Percentiles rank a stretch among this genome's conserved stretches.
Conservation (phyloP, 2,797 vertebrate species). For the Semaprochilodus insignis region DNA sequence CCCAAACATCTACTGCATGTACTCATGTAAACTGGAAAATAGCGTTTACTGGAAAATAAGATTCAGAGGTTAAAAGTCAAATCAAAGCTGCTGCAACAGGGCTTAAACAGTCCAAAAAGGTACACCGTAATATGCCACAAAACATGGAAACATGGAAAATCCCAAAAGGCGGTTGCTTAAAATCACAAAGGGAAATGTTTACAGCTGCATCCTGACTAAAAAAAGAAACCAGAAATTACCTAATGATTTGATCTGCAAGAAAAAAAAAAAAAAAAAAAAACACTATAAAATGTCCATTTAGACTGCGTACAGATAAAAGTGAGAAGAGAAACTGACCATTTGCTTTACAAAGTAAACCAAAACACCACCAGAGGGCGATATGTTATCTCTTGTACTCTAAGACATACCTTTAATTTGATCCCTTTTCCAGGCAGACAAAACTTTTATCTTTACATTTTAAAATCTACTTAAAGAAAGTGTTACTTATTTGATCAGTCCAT, state of each 20-base stretch:
- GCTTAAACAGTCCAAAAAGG: too few species aligned
- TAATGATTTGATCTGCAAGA: background rate
- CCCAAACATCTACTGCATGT: background rate
- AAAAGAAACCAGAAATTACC: background rate
- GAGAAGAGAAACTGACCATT: background rate
- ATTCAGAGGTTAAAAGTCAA: background rate
- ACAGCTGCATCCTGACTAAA: background rate
- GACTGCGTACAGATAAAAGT: background rate
- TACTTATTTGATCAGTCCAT: too few species aligned
- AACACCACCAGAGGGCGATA: conserved; percentile 21
- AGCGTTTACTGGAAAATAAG: background rate
- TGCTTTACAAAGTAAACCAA: background rate
- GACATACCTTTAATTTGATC: background rate
- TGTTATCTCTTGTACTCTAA: background rate
- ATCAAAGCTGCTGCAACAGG: background rate
- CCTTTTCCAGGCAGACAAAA: background rate
- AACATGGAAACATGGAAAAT: background rate
- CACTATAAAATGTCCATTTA: background rate
- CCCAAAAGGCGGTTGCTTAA: too few species aligned
- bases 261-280: background rate
- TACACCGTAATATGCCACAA: background rate
- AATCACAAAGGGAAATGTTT: background rate
- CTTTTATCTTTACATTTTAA: background rate
- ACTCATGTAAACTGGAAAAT: background rate
- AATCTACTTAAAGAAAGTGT: too few species aligned